phyloP scores from a whole-genome alignment of 2,888 invertebrate species.

The Epirrhoe alternata region DNA sequence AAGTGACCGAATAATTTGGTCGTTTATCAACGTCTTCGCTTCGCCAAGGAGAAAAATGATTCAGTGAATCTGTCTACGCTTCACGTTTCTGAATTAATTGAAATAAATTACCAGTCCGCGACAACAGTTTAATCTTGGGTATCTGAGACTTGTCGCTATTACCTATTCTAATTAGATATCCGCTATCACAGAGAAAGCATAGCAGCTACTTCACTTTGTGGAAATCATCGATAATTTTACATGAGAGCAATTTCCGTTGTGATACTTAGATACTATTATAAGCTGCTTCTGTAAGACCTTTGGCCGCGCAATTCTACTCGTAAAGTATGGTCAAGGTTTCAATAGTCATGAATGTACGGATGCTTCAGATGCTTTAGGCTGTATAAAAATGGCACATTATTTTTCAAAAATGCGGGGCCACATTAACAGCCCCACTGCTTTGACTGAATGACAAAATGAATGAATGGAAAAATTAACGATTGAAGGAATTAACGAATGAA shows the following conservation, averaged over 20 bases:
- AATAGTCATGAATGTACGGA: too few species aligned
- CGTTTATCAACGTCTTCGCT: constrained; percentile 80
- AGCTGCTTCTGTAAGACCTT: too few species aligned
- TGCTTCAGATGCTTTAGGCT: too few species aligned
- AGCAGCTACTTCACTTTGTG: neutral
- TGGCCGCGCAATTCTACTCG: too few species aligned
- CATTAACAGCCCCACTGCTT: too few species aligned
- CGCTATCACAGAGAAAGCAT: constrained; percentile 11
- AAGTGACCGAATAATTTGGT: constrained; percentile 78
- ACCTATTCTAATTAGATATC: constrained; percentile 47
- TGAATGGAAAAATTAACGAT: too few species aligned
- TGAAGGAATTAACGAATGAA: too few species aligned
- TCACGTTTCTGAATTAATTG: constrained; percentile 79
- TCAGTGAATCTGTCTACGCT: constrained; percentile 77
- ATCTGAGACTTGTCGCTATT: constrained; percentile 65
- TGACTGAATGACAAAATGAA: too few species aligned
- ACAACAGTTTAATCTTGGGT: constrained; percentile 69
- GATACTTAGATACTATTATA: too few species aligned
- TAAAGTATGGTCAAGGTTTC: too few species aligned
- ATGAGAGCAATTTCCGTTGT: neutral
- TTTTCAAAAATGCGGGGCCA: too few species aligned
- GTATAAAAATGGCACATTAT: too few species aligned
- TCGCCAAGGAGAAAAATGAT: constrained; percentile 78
- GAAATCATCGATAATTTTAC: neutral
- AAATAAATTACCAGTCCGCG: constrained; percentile 74